Percentiles rank a stretch among this genome's conserved stretches.
phyloP scores from a whole-genome alignment of 2,113 vertebrate species.

The Macrotus californicus region DNA sequence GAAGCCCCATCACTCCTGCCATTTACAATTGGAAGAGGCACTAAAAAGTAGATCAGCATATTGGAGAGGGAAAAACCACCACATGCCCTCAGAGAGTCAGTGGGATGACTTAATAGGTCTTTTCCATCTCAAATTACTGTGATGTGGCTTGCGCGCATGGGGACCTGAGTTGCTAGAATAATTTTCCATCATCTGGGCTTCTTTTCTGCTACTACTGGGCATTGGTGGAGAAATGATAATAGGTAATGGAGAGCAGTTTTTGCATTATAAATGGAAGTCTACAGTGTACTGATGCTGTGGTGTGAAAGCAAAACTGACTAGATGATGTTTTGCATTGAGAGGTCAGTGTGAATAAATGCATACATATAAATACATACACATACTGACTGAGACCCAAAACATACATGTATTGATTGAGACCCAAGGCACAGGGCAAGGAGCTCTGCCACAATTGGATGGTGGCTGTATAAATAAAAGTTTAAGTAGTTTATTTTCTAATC shows the following conservation, averaged over 20 bases:
- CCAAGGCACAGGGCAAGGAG: neutral
- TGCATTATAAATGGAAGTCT: neutral
- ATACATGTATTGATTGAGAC: neutral
- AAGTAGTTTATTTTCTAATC: neutral
- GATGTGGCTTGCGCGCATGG: neutral
- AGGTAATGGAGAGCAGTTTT: constrained; percentile 3
- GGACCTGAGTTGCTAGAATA: constrained; percentile 25
- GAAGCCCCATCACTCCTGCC: constrained; percentile 69
- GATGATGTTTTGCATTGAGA: neutral
- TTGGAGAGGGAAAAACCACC: constrained; percentile 37
- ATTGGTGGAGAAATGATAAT: constrained; percentile 7
- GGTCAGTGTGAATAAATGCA: neutral
- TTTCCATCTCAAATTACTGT: constrained; percentile 59
- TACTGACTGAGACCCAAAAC: neutral
- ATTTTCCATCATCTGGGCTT: constrained; percentile 38
- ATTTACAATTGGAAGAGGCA: constrained; percentile 73
- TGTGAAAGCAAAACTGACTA: neutral
- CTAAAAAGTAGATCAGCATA: constrained; percentile 62
- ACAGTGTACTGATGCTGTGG: neutral
- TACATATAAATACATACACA: neutral
- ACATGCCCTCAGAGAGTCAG: constrained; percentile 40
- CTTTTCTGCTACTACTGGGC: constrained; percentile 1
- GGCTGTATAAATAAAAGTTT: neutral
- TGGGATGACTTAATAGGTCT: constrained; percentile 47
- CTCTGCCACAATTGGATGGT: neutral